Evolutionary conservation across 2,797 vertebrate genomes (phyloP).

Genomic region (Fratercula arctica): DNA sequence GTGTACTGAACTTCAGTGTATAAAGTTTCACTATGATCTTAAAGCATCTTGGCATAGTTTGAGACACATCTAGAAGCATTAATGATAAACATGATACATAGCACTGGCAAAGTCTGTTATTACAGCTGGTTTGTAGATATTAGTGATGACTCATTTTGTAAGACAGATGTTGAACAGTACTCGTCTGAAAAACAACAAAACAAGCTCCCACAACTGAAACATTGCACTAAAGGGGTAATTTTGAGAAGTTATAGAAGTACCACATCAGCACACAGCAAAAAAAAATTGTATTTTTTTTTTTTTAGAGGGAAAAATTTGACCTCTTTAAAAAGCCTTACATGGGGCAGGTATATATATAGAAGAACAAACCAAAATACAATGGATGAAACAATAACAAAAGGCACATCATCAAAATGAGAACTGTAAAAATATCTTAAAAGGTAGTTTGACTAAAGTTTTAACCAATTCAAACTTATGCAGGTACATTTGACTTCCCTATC

Average conservation of each 20-base stretch:
- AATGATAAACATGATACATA: neutral
- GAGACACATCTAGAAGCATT: neutral
- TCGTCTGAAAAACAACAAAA: neutral
- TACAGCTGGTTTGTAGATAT: neutral
- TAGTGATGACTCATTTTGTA: neutral
- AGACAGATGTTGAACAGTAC: neutral
- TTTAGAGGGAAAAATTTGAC: neutral
- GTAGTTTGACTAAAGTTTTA: neutral
- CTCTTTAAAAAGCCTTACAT: neutral
- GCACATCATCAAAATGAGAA: slow-evolving; percentile 28
- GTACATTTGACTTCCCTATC: neutral
- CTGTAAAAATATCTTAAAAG: neutral
- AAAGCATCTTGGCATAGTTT: neutral
- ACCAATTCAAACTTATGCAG: neutral
- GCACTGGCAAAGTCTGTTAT: slow-evolving; percentile 2
- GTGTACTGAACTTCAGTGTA: neutral
- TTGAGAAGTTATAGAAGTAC: neutral
- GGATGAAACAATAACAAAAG: neutral
- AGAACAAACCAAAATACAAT: neutral
- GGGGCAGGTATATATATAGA: neutral
- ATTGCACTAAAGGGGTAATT: neutral
- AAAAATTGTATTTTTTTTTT: neutral
- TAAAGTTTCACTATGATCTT: neutral
- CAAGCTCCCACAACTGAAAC: neutral
- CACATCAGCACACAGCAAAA: neutral